Conservation (phyloP, 2,888 invertebrate species). For the Eremobia ochroleuca region DNA sequence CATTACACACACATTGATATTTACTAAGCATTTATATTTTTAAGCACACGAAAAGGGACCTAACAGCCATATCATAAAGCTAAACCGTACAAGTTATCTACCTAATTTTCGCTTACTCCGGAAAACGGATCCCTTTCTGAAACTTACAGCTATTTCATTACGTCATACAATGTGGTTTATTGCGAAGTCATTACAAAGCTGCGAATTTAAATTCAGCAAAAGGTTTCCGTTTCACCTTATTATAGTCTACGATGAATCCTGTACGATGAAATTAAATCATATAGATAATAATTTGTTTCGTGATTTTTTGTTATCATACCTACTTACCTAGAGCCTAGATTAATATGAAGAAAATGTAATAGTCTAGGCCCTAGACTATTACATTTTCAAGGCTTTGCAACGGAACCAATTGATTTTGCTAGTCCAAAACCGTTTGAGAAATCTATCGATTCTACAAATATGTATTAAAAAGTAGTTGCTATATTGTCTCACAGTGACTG, state of each 20-base stretch:
- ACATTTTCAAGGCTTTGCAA: not conserved
- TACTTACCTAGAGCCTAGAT: not conserved
- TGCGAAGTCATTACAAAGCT: not conserved
- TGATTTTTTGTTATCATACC: not conserved
- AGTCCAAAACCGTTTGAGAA: not conserved
- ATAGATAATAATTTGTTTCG: not conserved
- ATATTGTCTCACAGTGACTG: not conserved
- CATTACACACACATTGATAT: no score
- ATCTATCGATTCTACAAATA: not conserved
- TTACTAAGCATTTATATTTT: not conserved
- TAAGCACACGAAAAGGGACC: not conserved
- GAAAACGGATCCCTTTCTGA: not conserved
- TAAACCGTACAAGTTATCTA: no score
- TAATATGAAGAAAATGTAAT: not conserved
- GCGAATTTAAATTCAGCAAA: slow-evolving; percentile 17
- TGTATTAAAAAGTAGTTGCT: not conserved
- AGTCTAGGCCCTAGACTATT: not conserved
- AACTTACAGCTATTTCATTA: slow-evolving; percentile 1
- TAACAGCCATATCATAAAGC: not conserved
- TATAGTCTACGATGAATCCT: not conserved
- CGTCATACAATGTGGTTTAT: slow-evolving; percentile 10
- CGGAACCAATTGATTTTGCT: not conserved
- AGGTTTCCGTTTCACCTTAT: slow-evolving; percentile 11
- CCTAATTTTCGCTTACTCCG: not conserved
- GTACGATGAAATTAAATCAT: slow-evolving; percentile 22